Conservation (phyloP, 2,797 vertebrate species). For the Hydrocynus forskahlii region DNA sequence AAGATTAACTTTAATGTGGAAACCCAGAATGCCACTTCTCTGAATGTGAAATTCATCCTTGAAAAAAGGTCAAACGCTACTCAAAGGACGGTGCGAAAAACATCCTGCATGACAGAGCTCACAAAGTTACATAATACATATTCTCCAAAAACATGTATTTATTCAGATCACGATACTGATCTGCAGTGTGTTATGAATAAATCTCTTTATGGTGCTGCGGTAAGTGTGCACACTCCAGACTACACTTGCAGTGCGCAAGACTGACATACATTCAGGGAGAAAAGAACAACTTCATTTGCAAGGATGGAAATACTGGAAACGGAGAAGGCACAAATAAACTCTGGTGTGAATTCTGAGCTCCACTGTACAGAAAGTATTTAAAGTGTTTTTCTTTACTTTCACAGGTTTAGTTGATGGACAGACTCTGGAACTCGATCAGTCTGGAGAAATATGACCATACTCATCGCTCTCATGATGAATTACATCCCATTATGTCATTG, state of each 20-base stretch:
- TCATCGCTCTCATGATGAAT: not conserved
- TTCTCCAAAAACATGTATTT: not conserved
- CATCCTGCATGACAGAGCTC: not conserved
- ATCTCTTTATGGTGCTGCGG: slow-evolving; percentile 5
- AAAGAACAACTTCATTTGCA: slow-evolving; percentile 1
- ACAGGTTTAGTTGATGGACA: too few species aligned
- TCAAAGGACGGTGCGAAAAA: not conserved
- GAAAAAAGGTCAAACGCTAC: not conserved
- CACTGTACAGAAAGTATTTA: not conserved
- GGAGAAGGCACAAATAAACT: not conserved
- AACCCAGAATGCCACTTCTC: not conserved
- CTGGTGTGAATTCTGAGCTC: not conserved
- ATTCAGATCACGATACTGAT: slow-evolving; percentile 25
- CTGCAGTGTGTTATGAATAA: slow-evolving; percentile 17
- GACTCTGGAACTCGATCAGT: too few species aligned
- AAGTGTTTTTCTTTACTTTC: too few species aligned
- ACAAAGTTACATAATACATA: slow-evolving; percentile 5
- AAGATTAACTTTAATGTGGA: not conserved
- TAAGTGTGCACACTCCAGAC: not conserved
- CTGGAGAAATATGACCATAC: not conserved
- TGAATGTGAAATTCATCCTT: not conserved
- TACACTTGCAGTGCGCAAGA: slow-evolving; percentile 2
- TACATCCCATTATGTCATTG: not conserved
- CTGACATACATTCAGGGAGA: not conserved
- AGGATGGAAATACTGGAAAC: slow-evolving; percentile 7